phyloP scores from a whole-genome alignment of 2,797 vertebrate species.

The Sebastes steindachneri region DNA sequence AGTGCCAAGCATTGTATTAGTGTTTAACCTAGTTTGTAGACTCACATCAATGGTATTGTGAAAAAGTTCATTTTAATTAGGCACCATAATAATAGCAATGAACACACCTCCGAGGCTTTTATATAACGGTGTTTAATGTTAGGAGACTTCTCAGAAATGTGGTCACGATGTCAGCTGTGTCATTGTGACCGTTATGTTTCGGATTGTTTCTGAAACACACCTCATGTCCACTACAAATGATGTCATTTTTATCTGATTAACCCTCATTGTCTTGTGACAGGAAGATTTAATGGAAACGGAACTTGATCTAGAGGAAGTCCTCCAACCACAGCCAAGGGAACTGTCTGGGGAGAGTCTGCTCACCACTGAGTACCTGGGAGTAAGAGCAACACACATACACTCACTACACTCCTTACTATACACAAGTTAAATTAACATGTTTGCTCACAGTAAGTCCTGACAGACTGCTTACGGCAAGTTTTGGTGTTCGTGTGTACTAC shows the following conservation, averaged over 20 bases:
- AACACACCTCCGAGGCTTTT: neutral
- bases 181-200: neutral
- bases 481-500: neutral
- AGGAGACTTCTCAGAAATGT: neutral
- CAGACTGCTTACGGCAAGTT: neutral
- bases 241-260: neutral
- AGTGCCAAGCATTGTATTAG: conserved; percentile 12
- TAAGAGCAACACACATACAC: conserved; percentile 72
- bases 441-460: neutral
- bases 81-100: neutral
- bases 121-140: neutral
- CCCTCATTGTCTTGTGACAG: conserved; percentile 56
- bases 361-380: conserved; percentile 94
- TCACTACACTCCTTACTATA: neutral
- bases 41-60: neutral
- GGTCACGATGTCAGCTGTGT: neutral
- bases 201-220: neutral
- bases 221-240: neutral
- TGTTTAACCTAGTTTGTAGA: neutral
- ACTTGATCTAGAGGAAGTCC: conserved; percentile 91
- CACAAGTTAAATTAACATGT: neutral
- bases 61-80: neutral
- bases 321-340: conserved; percentile 90
- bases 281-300: conserved; percentile 91
- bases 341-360: conserved; percentile 93